Evolutionary conservation across 2,113 vertebrate species (phyloP), one percentile per base, ranked within the genome.

Genomic region (Pollimyrus isidori): DNA sequence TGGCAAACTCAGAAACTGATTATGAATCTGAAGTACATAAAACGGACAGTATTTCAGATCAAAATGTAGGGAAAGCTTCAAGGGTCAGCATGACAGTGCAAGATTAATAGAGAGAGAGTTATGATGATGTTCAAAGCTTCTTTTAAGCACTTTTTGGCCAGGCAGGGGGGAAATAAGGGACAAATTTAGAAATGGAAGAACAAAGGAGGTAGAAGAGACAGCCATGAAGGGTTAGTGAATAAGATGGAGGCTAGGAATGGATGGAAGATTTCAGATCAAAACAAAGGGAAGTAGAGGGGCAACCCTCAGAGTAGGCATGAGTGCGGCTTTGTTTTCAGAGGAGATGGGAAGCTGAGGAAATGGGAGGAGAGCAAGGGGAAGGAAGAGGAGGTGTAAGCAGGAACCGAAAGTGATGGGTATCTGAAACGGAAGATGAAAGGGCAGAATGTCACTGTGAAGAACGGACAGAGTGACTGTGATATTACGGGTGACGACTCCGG

Each of bases 181-280:
- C 35, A 62, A n/a, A 84, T 84, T 62, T 58, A 46, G 88, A 84
- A 23, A 62, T 45, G 88, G 52, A 85, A 85, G 88, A 89, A 85
- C 23, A 48, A 84, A 48, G 73, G 73, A 56, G 88, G 45, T 26
- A 11, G 26, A 83, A 21, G 23, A 58, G 80, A 53, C 39, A 45
- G 50, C 15, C 52, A 1, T 13, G 30, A 1, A 15, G 52, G 13
- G 42, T 53, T 46, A 23, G 23, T 15, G 19, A 50, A 48, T 30
- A 84, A 46, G 35, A 85, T 23, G 4, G 50, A 21, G 19, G 19
- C 35, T 58, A 58, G 52, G 52, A 49, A 46, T 49, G 76, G 30
- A 84, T n/a, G 88, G 30, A 5, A 26, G 88, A 46, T 84, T 53
- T 50, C 30, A 84, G 88, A 87, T 65, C 87, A 46, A 87, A 62